A percentile compares a stretch with the other conserved stretches of the same genome.
phyloP scores from a whole-genome alignment of 2,113 vertebrate species.

The Mesoclemmys tuberculata region DNA sequence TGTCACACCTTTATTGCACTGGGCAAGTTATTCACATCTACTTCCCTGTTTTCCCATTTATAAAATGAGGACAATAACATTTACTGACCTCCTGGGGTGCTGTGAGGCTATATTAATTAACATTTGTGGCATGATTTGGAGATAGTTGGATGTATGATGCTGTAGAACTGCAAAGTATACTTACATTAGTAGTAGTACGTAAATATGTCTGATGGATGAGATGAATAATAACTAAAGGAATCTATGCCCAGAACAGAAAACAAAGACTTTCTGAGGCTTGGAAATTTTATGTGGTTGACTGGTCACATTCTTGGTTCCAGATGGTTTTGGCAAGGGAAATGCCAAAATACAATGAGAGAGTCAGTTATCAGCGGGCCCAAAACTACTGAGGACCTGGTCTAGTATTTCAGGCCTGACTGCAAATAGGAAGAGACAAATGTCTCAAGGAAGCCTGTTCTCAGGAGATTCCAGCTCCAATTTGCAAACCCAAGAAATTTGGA shows the following conservation, averaged over 20 bases:
- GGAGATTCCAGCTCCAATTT: background rate
- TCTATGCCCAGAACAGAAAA: background rate
- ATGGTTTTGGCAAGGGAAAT: slow-evolving; percentile 2
- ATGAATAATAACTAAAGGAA: background rate
- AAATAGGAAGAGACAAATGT: background rate
- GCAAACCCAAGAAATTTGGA: background rate
- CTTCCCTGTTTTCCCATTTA: background rate
- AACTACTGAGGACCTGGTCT: background rate
- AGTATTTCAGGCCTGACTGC: background rate
- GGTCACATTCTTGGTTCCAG: slow-evolving; percentile 1
- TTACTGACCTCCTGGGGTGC: background rate
- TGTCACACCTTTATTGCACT: background rate
- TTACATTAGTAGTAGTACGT: background rate
- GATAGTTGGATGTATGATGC: background rate
- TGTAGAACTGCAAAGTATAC: background rate
- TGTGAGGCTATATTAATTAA: background rate
- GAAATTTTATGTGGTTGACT: background rate
- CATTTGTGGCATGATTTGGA: background rate
- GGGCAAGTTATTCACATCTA: background rate
- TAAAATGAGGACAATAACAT: background rate
- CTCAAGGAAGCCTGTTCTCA: background rate
- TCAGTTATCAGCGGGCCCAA: fast-evolving
- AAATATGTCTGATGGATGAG: background rate
- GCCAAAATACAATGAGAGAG: background rate
- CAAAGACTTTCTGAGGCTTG: background rate